Percentiles rank a stretch among this genome's conserved stretches.
These are phyloP conservation scores for Hetaerina titia DNA, from an alignment of 2,888 invertebrate genomes.

Conservation along the genomic window DNA sequence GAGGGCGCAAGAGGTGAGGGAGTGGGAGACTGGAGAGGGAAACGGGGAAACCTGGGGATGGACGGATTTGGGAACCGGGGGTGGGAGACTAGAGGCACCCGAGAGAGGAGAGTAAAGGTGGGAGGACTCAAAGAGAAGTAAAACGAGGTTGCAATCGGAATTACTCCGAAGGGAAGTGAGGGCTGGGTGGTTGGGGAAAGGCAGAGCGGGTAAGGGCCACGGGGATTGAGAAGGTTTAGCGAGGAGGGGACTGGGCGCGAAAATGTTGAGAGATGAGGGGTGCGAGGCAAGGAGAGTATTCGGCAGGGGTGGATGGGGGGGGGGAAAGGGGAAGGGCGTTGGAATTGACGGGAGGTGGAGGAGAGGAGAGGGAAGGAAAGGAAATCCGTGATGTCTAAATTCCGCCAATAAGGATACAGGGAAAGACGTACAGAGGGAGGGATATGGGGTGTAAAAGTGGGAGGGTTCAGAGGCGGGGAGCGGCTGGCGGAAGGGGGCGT, in stretches of 20 bases:
- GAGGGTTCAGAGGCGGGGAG: neutral
- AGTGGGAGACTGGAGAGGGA: neutral
- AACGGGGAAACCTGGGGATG: neutral
- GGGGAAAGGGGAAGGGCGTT: neutral
- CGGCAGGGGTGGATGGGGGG: neutral
- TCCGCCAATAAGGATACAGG: conserved; percentile 66
- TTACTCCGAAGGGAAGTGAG: neutral
- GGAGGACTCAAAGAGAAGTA: neutral
- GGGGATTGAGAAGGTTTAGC: conserved; percentile 9
- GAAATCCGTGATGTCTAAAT: conserved; percentile 67
- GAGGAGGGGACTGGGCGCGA: neutral
- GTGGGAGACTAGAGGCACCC: neutral
- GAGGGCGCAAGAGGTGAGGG: neutral
- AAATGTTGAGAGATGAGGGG: neutral
- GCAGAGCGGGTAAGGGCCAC: neutral
- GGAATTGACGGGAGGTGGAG: neutral
- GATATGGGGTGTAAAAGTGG: conserved; percentile 64
- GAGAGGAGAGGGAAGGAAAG: neutral
- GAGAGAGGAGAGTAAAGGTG: neutral
- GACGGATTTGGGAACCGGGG: neutral
- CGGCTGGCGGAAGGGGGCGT: conserved; percentile 15
- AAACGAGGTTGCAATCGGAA: conserved; percentile 27
- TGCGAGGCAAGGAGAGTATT: neutral
- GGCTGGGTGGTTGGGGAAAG: neutral
- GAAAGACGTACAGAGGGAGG: conserved; percentile 65